These are phyloP conservation scores for Ariolimax columbianus DNA, from an alignment of 2,888 invertebrate species.

Conservation along the genomic window DNA sequence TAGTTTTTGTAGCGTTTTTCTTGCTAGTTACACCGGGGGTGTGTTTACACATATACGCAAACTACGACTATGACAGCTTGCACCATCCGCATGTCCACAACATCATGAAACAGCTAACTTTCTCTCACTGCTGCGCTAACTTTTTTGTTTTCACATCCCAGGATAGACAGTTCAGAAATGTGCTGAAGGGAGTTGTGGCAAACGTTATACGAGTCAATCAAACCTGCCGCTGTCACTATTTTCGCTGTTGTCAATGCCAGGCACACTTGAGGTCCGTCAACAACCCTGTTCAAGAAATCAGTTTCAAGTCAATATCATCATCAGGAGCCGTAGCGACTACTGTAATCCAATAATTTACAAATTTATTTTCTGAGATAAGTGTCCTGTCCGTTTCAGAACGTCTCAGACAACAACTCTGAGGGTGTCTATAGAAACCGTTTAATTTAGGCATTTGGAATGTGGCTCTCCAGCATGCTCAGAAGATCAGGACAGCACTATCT, in stretches of 20 bases:
- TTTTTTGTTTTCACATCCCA: neutral
- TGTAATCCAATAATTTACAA: neutral
- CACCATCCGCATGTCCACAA: no score
- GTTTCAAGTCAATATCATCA: neutral
- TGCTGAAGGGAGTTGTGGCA: neutral
- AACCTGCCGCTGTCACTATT: neutral
- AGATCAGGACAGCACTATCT: no score
- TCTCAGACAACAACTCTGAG: no score
- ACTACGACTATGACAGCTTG: neutral
- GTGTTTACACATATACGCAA: neutral
- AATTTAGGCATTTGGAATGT: no score
- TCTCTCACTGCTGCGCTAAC: neutral
- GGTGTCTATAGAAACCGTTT: no score
- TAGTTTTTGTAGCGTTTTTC: neutral
- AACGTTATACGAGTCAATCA: neutral
- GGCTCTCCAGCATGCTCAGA: no score
- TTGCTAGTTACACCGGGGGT: neutral
- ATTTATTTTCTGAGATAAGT: no score
- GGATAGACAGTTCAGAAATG: neutral
- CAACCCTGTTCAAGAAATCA: neutral
- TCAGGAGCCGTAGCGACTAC: neutral
- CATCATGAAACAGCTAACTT: neutral
- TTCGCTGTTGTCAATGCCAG: neutral
- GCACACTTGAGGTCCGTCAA: neutral
- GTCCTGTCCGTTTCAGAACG: no score